A percentile compares a stretch with the other conserved stretches of the same genome.
phyloP scores from a whole-genome alignment of 1,140 invertebrate species.

The Akabosia matsudoensis region DNA sequence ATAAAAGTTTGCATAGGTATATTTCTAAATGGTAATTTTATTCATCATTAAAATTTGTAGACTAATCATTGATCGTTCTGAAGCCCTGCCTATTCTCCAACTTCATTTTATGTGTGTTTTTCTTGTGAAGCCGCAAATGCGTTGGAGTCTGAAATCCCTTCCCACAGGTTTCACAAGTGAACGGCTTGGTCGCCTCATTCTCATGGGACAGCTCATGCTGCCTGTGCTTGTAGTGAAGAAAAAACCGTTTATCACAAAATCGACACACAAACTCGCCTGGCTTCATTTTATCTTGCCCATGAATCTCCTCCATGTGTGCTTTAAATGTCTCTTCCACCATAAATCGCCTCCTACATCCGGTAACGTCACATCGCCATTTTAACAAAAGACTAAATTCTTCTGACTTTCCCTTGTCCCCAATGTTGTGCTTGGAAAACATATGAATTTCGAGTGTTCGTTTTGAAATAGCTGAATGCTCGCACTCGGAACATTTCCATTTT shows the following conservation, averaged over 20 bases:
- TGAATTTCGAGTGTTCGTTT: too few relatives aligned
- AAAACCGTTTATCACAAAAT: neutral
- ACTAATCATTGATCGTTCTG: too few relatives aligned
- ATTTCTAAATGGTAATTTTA: too few relatives aligned
- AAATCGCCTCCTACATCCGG: neutral
- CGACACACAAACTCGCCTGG: neutral
- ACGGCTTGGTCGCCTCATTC: neutral
- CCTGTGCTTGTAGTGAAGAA: neutral
- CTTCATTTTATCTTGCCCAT: neutral
- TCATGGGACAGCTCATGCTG: neutral
- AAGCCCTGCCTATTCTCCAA: neutral
- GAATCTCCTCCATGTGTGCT: neutral
- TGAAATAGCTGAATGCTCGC: too few relatives aligned
- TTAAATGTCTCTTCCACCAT: neutral
- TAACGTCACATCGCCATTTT: neutral
- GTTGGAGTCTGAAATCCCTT: neutral
- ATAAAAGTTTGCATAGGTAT: too few relatives aligned
- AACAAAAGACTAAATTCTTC: too few relatives aligned
- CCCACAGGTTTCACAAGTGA: neutral
- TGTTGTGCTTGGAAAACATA: too few relatives aligned
- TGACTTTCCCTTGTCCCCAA: neutral
- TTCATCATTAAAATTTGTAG: too few relatives aligned
- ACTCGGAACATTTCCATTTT: too few relatives aligned
- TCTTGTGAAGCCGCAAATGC: neutral
- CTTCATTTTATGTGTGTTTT: neutral